phyloP scores from a whole-genome alignment of 2,113 vertebrate genomes.

The Empidonax traillii region DNA sequence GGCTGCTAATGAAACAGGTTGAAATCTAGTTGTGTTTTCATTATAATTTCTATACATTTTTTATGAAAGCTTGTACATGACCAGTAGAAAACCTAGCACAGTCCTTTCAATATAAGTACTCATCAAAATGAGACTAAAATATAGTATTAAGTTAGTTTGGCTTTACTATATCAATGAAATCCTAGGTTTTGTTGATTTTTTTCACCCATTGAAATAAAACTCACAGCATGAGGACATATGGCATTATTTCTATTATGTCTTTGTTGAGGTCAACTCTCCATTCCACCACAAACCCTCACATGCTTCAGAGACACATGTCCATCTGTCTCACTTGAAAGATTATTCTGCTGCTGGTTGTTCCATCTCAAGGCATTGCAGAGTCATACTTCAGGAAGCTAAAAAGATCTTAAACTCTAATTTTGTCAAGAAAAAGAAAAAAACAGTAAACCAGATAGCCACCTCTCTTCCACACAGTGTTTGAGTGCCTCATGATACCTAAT shows the following conservation, averaged over 20 bases:
- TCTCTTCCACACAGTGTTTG: background rate
- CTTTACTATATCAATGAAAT: background rate
- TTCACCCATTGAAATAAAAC: background rate
- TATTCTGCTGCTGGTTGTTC: background rate
- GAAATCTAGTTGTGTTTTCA: background rate
- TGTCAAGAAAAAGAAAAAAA: background rate
- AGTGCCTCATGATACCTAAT: background rate
- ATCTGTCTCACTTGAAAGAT: background rate
- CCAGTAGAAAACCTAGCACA: background rate
- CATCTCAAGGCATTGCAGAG: background rate
- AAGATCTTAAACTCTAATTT: background rate
- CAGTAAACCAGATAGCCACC: background rate
- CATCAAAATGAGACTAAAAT: background rate
- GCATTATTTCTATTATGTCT: background rate
- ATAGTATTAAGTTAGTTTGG: background rate
- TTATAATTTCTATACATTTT: constrained; percentile 20
- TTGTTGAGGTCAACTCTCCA: background rate
- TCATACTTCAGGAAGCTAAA: background rate
- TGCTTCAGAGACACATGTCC: background rate
- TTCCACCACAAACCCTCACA: background rate
- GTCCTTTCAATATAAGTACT: background rate
- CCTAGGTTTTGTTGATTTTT: background rate
- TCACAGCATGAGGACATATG: background rate
- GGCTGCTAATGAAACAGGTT: constrained; percentile 34
- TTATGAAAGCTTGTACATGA: background rate